Conservation (phyloP, 2,888 invertebrate species). For the Alentia gelatinosa region DNA sequence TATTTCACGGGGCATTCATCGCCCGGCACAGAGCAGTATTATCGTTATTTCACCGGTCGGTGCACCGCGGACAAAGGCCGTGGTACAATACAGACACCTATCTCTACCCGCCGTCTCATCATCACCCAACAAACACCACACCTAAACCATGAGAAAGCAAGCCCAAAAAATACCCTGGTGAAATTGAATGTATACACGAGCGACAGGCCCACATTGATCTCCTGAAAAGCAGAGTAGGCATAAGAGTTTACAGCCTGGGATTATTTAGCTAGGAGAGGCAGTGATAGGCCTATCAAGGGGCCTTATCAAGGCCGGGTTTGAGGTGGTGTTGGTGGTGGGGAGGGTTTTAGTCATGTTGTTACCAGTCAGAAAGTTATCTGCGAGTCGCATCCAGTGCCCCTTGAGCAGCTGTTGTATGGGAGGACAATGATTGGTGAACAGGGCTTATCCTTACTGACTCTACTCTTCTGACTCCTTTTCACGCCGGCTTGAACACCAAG, state of each 20-base stretch:
- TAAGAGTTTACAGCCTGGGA: no score
- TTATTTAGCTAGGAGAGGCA: no score
- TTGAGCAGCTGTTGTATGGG: neutral
- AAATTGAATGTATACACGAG: constrained; percentile 47
- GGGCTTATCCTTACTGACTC: no score
- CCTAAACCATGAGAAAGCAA: neutral
- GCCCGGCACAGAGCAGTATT: neutral
- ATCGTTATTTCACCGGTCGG: no score
- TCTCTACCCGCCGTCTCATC: no score
- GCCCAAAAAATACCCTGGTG: neutral
- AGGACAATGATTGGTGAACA: no score
- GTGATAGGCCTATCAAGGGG: neutral
- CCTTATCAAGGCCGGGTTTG: no score
- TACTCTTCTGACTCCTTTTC: no score
- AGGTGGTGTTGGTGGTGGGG: neutral
- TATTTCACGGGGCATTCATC: constrained; percentile 21
- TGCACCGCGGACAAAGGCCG: neutral
- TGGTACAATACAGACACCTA: no score
- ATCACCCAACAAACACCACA: neutral
- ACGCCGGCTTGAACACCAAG: no score
- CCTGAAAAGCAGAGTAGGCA: no score
- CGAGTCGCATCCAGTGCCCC: neutral
- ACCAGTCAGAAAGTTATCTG: neutral
- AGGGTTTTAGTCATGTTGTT: constrained; percentile 2
- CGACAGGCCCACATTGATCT: neutral